Base-by-base conservation (phyloP, 1,140 invertebrate species). In the Lethrus apterus region DNA sequence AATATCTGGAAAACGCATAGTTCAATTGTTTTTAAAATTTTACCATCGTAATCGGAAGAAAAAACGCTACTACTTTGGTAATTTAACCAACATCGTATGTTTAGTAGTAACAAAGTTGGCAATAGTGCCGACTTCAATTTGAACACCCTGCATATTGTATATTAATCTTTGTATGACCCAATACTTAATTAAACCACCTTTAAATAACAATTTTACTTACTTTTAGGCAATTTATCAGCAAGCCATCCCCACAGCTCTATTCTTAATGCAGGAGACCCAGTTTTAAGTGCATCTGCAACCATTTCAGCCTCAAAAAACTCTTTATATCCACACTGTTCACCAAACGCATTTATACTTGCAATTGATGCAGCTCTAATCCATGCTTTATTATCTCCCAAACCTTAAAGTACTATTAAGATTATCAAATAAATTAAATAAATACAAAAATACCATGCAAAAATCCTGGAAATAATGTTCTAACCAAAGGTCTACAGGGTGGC, bases 291-390 rank as follows among this genome's bases (percentile, higher is more conserved):
- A 70, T 95, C 90, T 26, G 76, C 76, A 47, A 95, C 77, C 69
- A 94, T 89, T 73, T 96, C 92, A 15, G 80, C 81, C 32, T 93
- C 91, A 46, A 95, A 85, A 51, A 94, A 82, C 55, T 88, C 84
- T 43, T 81, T 80, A 50, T 84, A 78, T 2, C 86, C 84, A 54
- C 84, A 83, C 44, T 87, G 78, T 34, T 86, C 82, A 17, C 83
- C 81, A 80, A 86, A 94, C 9, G 81, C 73, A 58, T 93, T 89
- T 19, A 94, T 79, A 54, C 88, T 87, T 7, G 79, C 75, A 4
- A 90, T 71, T 1, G 87, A 86, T 7, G 86, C 79, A 4, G 80
- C 60, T 54, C 92, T 75, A 23, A 94, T 81, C 70, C 81, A 84
- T 19, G 77, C 75, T 76, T 89, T 79, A 53, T 66, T 79, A 62